Evolutionary conservation across 2,797 vertebrate genomes (phyloP).

Genomic region (Peromyscus melanophrys): DNA sequence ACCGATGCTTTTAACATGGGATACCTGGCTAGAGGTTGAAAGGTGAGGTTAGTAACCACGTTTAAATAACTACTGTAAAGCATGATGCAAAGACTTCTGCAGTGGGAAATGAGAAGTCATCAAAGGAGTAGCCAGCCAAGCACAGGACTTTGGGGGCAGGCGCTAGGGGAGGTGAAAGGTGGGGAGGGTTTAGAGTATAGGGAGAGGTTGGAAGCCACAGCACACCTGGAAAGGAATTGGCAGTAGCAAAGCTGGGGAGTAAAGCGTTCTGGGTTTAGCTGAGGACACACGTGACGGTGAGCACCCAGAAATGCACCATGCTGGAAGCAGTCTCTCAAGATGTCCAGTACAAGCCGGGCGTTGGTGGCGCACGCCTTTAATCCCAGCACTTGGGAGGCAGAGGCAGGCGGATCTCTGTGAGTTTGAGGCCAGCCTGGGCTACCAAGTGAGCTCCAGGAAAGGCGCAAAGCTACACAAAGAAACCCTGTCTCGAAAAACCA

Average conservation of each 20-base stretch:
- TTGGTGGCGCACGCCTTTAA: no score
- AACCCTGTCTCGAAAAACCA: no score
- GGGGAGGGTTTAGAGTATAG: background rate
- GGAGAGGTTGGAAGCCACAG: fast-evolving
- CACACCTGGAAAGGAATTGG: no score
- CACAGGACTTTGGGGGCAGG: fast-evolving
- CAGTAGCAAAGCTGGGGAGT: background rate
- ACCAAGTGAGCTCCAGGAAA: no score
- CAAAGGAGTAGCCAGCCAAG: background rate
- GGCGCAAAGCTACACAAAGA: no score
- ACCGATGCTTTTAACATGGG: background rate
- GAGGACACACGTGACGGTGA: background rate
- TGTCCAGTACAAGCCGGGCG: no score
- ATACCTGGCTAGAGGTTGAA: background rate
- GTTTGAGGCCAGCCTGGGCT: no score
- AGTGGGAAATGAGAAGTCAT: background rate
- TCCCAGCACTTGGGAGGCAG: no score
- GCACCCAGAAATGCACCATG: fast-evolving
- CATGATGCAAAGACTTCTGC: background rate
- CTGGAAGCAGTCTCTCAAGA: background rate
- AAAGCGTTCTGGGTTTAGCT: background rate
- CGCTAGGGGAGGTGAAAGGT: fast-evolving
- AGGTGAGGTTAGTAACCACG: background rate
- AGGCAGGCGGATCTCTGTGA: no score
- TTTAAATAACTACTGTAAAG: background rate